Percentiles rank a stretch among this genome's conserved stretches.
These are phyloP conservation scores for Pterostichus madidus DNA, from an alignment of 2,888 invertebrate genomes.

Conservation along the genomic window DNA sequence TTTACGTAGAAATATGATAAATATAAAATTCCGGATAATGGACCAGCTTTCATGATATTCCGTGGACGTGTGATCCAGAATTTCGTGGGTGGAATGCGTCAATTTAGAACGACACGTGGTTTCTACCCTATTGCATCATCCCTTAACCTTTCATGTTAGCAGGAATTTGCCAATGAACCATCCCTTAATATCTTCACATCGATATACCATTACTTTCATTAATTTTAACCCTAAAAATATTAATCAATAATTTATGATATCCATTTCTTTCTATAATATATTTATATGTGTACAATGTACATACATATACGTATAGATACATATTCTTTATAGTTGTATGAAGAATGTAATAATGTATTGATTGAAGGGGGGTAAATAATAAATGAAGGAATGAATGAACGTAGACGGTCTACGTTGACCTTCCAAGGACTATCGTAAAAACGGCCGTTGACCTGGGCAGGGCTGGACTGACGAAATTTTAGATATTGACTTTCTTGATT, in stretches of 20 bases:
- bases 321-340: background rate
- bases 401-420: slow-evolving; percentile 28
- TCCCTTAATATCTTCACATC: background rate
- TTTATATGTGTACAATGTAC: too few relatives aligned
- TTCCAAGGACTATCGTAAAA: slow-evolving; percentile 30
- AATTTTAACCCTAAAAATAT: too few relatives aligned
- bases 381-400: slow-evolving; percentile 5
- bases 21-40: too few relatives aligned
- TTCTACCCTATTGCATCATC: slow-evolving; percentile 44
- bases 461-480: background rate
- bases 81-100: background rate
- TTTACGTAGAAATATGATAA: too few relatives aligned
- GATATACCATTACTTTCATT: background rate
- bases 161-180: too few relatives aligned
- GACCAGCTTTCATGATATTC: too few relatives aligned
- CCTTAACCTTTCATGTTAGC: background rate
- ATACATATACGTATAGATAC: background rate
- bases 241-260: too few relatives aligned
- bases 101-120: background rate
- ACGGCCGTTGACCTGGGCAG: slow-evolving; percentile 12
- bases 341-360: background rate
- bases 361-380: background rate
- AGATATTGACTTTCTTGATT: background rate
- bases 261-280: too few relatives aligned
- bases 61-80: too few relatives aligned